Percentiles rank a stretch among this genome's conserved stretches.
Conservation (phyloP, 92 coral and sea anemone species). For the Umimayanthus chanpuru region DNA sequence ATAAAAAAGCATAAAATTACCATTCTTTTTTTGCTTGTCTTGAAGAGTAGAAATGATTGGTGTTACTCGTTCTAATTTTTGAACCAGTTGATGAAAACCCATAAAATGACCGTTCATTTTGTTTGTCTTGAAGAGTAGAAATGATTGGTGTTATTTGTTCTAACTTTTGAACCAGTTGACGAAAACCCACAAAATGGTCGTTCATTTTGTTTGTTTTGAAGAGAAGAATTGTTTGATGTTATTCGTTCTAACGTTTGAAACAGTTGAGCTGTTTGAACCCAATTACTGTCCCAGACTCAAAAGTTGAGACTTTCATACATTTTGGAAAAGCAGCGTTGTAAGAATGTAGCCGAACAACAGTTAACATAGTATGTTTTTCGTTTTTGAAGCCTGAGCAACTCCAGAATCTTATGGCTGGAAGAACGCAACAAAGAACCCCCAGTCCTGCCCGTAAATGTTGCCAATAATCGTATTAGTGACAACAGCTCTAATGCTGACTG, state of each 20-base stretch:
- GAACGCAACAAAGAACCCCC: constrained; percentile 60
- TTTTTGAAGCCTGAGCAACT: constrained; percentile 59
- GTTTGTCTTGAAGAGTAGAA: too few relatives aligned
- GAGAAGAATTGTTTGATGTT: too few relatives aligned
- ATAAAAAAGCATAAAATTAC: background rate
- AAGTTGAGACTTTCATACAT: background rate
- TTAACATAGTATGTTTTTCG: background rate
- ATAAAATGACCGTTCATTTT: too few relatives aligned
- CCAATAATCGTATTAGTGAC: constrained; percentile 81
- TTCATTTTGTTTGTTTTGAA: too few relatives aligned
- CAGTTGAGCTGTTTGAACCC: too few relatives aligned
- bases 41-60: too few relatives aligned
- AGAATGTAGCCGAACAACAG: too few relatives aligned
- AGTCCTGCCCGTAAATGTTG: constrained; percentile 43
- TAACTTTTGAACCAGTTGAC: background rate
- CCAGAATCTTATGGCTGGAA: constrained; percentile 83
- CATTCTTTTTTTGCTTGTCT: background rate
- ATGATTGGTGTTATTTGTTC: too few relatives aligned
- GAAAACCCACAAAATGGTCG: too few relatives aligned
- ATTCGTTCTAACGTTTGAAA: background rate
- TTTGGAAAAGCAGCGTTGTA: background rate
- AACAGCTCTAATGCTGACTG: constrained; percentile 67
- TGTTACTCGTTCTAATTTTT: too few relatives aligned
- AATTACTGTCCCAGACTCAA: background rate
- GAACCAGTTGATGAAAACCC: too few relatives aligned